Evolutionary conservation across 2,888 invertebrate genomes (phyloP).

Genomic region (Eupeodes luniger): DNA sequence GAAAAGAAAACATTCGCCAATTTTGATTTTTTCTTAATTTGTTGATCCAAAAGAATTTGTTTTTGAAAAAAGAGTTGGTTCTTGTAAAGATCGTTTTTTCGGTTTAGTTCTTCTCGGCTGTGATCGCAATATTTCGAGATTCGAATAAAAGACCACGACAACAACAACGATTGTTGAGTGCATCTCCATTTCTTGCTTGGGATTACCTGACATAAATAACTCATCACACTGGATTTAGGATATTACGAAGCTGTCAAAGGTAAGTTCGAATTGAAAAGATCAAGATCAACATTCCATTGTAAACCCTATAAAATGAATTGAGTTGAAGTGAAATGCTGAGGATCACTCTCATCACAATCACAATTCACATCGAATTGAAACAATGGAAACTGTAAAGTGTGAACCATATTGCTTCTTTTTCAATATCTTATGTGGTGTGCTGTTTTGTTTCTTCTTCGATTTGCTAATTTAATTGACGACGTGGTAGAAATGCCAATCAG

Average conservation of each 20-base stretch:
- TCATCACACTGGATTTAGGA: constrained; percentile 84
- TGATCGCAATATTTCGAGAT: constrained; percentile 29
- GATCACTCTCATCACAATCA: not conserved
- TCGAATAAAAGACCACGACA: constrained; percentile 41
- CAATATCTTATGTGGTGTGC: not conserved
- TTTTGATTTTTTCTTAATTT: constrained; percentile 7
- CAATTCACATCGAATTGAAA: not conserved
- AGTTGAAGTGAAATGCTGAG: not conserved
- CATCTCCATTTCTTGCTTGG: constrained; percentile 52
- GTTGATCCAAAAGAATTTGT: constrained; percentile 21
- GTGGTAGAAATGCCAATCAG: constrained; percentile 36
- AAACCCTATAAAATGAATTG: not conserved
- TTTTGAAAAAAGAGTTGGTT: constrained; percentile 26
- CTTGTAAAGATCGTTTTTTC: constrained; percentile 19
- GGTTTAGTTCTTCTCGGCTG: constrained; percentile 12
- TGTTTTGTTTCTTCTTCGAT: constrained; percentile 7
- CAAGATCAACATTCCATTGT: constrained; percentile 1
- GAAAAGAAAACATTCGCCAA: not conserved
- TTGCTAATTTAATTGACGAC: constrained; percentile 53
- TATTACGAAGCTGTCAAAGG: constrained; percentile 84
- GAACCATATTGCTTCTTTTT: constrained; percentile 22
- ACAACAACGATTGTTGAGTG: constrained; percentile 51
- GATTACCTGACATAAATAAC: constrained; percentile 72
- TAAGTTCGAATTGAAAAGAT: constrained; percentile 74
- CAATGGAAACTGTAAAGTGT: constrained; percentile 13